Conservation (phyloP, 2,888 invertebrate genomes). For the Campopleginae sp. region DNA sequence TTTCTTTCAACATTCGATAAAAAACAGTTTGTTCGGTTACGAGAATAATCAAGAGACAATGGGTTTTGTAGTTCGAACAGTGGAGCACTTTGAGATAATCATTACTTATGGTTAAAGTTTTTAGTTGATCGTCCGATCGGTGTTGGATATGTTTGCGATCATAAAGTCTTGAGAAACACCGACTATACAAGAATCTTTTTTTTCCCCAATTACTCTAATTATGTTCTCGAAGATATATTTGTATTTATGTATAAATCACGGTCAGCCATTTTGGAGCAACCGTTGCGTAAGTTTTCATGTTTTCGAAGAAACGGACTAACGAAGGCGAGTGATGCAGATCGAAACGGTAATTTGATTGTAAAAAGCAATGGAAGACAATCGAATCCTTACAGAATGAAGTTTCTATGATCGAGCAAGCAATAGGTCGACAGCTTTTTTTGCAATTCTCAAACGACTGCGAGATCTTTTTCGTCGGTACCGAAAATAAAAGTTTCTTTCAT, state of each 20-base stretch:
- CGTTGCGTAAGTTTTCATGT: conserved; percentile 39
- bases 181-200: background rate
- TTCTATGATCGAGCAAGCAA: background rate
- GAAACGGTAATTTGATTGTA: background rate
- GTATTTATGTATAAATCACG: conserved; percentile 9
- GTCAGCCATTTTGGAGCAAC: conserved; percentile 23
- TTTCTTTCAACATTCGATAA: background rate
- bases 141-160: conserved; percentile 65
- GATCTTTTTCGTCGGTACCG: background rate
- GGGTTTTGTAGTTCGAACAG: background rate
- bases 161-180: background rate
- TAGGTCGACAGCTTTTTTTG: background rate
- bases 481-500: background rate
- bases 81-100: conserved; percentile 41
- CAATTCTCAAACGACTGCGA: background rate
- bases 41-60: background rate
- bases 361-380: conserved; percentile 5
- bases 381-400: background rate
- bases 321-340: background rate
- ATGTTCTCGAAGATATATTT: conserved; percentile 20
- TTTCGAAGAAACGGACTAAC: conserved; percentile 3
- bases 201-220: conserved; percentile 31
- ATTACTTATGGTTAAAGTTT: conserved; percentile 44
- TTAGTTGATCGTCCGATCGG: conserved; percentile 44
- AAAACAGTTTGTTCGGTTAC: background rate